These are phyloP conservation scores for Megathymus violae DNA, from an alignment of 1,140 invertebrate species.

Conservation along the genomic window DNA sequence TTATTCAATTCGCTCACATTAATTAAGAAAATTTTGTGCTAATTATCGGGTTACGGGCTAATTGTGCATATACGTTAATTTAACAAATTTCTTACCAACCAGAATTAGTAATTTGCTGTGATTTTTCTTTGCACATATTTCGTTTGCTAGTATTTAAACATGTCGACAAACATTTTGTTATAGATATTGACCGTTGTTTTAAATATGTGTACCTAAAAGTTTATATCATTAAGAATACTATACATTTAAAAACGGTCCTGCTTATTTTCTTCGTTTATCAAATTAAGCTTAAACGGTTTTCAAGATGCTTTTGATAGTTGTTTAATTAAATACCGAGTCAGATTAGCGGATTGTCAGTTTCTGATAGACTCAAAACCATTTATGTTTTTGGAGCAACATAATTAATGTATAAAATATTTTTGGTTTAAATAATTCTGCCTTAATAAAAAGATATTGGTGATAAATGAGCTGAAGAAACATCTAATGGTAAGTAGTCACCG, in stretches of 20 bases:
- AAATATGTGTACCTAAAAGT: too few species aligned
- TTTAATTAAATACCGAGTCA: conserved; percentile 13
- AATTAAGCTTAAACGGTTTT: not conserved
- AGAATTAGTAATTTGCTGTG: not conserved
- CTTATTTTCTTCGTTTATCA: not conserved
- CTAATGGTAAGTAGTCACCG: too few species aligned
- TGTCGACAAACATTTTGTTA: not conserved
- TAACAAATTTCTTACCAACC: not conserved
- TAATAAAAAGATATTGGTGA: too few species aligned
- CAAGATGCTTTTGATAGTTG: conserved; percentile 13
- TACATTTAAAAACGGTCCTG: too few species aligned
- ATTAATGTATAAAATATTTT: too few species aligned
- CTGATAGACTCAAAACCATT: conserved; percentile 14
- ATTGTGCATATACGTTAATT: too few species aligned
- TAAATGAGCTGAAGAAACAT: too few species aligned
- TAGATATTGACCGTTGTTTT: not conserved
- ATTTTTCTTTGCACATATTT: not conserved
- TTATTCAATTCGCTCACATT: not conserved
- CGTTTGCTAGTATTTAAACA: too few species aligned
- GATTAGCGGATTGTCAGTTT: not conserved
- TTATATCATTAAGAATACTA: too few species aligned
- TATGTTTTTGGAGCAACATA: not conserved
- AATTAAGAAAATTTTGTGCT: not conserved
- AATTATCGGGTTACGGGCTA: not conserved
- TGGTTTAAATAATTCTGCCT: too few species aligned